phyloP scores from a whole-genome alignment of 2,888 invertebrate species.

The Geophilus truncorum region DNA sequence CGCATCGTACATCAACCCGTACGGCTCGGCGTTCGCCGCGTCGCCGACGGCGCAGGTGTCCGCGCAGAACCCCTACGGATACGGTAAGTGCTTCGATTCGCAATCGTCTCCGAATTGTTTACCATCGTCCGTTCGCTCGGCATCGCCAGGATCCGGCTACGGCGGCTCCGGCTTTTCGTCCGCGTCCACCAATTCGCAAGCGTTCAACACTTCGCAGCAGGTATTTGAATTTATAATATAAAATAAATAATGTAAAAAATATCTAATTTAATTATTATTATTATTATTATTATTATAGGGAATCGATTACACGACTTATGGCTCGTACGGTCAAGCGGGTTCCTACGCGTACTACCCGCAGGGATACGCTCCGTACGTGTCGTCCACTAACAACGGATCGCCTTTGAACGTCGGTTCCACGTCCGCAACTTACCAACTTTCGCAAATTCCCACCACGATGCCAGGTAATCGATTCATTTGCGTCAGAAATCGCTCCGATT shows the following conservation, averaged over 20 bases:
- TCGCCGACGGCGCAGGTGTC: no score
- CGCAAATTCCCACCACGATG: slow-evolving; percentile 23
- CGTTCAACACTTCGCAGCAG: slow-evolving; percentile 52
- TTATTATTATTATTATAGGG: slow-evolving; percentile 35
- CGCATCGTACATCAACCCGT: slow-evolving; percentile 36
- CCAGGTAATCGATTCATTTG: slow-evolving; percentile 34
- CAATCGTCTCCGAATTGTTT: background rate
- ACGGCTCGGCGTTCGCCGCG: slow-evolving; percentile 37
- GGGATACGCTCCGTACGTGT: slow-evolving; percentile 40
- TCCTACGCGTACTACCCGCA: slow-evolving; percentile 41
- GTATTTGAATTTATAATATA: slow-evolving; percentile 41
- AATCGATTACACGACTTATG: slow-evolving; percentile 38
- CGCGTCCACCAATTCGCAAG: slow-evolving; percentile 32
- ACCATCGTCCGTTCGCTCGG: no score
- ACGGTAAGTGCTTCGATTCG: slow-evolving; percentile 28
- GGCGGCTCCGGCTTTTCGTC: background rate
- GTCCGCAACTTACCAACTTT: slow-evolving; percentile 38
- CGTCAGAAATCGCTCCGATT: no score
- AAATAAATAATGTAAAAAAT: background rate
- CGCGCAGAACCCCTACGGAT: slow-evolving; percentile 35
- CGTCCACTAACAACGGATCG: slow-evolving; percentile 38
- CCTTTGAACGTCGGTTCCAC: slow-evolving; percentile 36
- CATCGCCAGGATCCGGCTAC: background rate
- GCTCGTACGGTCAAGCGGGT: slow-evolving; percentile 37
- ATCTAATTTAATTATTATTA: no score